These are phyloP conservation scores for Mystacides longicornis DNA, from an alignment of 2,888 invertebrate genomes.

Conservation along the genomic window DNA sequence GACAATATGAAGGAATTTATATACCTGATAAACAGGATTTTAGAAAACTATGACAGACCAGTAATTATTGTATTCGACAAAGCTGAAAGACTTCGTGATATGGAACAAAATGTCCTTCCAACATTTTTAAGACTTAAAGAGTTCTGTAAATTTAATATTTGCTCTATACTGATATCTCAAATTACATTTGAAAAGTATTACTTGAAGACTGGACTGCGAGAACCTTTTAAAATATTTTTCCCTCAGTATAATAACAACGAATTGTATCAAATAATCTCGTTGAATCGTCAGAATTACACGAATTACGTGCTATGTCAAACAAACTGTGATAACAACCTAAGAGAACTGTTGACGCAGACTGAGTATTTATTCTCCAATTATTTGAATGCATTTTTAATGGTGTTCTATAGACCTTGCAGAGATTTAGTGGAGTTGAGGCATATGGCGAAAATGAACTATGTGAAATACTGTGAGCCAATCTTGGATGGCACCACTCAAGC, in stretches of 20 bases:
- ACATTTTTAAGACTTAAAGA: slow-evolving; percentile 68
- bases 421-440: slow-evolving; percentile 77
- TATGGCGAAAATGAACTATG: slow-evolving; percentile 69
- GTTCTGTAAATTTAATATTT: slow-evolving; percentile 60
- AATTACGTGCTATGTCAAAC: slow-evolving; percentile 34
- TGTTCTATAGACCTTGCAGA: slow-evolving; percentile 77
- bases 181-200: slow-evolving; percentile 76
- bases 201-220: slow-evolving; percentile 58
- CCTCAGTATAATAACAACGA: slow-evolving; percentile 76
- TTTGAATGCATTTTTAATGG: slow-evolving; percentile 72
- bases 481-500: slow-evolving; percentile 54
- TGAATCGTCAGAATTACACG: slow-evolving; percentile 37
- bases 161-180: slow-evolving; percentile 69
- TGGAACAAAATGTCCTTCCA: slow-evolving; percentile 67
- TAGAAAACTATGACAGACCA: slow-evolving; percentile 31
- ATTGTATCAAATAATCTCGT: slow-evolving; percentile 43
- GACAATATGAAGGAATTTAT: slow-evolving; percentile 64
- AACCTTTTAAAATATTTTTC: slow-evolving; percentile 68
- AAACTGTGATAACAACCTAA: slow-evolving; percentile 32
- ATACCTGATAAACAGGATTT: slow-evolving; percentile 33
- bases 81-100: slow-evolving; percentile 68
- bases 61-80: slow-evolving; percentile 70
- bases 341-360: slow-evolving; percentile 36
- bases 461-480: slow-evolving; percentile 74
- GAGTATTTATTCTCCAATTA: slow-evolving; percentile 68